phyloP scores from a whole-genome alignment of 1,140 invertebrate genomes.

The Anastatus disparis region DNA sequence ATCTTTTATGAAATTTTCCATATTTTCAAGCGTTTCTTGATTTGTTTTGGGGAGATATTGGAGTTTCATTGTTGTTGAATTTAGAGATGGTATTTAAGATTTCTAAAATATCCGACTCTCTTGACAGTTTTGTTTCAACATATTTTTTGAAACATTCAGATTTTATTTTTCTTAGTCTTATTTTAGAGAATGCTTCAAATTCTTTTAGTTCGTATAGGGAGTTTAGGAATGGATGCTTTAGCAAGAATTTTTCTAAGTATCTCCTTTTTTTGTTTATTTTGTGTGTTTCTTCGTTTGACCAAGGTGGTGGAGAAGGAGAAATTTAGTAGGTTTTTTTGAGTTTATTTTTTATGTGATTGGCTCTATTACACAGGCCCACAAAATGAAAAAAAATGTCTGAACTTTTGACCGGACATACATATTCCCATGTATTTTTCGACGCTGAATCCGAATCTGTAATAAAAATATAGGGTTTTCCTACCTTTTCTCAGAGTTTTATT shows the following conservation, averaged over 20 bases:
- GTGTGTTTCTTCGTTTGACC: neutral
- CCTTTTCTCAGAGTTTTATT: too few species aligned
- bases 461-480: too few species aligned
- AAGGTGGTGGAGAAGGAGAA: neutral
- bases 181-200: neutral
- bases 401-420: too few species aligned
- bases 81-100: neutral
- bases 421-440: too few species aligned
- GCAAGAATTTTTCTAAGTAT: neutral
- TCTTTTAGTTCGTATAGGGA: neutral
- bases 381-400: too few species aligned
- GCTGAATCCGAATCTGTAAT: too few species aligned
- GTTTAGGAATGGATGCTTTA: neutral
- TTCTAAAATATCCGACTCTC: neutral
- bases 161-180: neutral
- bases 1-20: neutral
- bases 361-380: too few species aligned
- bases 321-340: neutral
- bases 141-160: neutral
- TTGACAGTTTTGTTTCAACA: neutral
- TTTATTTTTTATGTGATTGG: neutral
- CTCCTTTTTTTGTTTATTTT: neutral
- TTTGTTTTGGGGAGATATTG: neutral
- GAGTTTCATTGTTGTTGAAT: neutral
- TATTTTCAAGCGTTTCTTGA: neutral